Percentiles rank a stretch among this genome's conserved stretches.
Evolutionary conservation across 2,797 vertebrate genomes (phyloP).

Genomic region (Amphiprion clarkii): DNA sequence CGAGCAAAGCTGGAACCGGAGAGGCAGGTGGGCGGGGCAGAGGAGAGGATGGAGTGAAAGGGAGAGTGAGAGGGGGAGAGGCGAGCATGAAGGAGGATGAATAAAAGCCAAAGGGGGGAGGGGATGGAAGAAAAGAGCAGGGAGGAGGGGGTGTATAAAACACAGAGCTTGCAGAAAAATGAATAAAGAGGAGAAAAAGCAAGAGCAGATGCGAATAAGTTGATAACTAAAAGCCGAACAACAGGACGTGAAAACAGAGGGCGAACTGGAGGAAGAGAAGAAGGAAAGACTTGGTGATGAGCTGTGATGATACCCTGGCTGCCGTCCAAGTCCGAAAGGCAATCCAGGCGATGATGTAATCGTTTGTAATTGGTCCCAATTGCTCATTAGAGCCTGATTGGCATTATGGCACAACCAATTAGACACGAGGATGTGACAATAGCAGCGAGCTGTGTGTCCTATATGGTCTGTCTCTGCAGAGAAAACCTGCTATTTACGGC

Average conservation of each 20-base stretch:
- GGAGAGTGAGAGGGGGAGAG: slow-evolving; percentile 63
- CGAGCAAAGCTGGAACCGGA: slow-evolving; percentile 62
- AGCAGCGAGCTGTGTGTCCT: background rate
- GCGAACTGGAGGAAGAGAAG: background rate
- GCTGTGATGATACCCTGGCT: slow-evolving; percentile 45
- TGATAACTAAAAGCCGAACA: background rate
- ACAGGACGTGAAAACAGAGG: background rate
- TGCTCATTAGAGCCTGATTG: slow-evolving; percentile 70
- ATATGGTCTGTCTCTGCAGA: background rate
- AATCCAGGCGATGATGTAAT: slow-evolving; percentile 77
- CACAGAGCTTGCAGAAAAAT: slow-evolving; percentile 33
- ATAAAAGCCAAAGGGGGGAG: slow-evolving; percentile 55
- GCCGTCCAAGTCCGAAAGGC: slow-evolving; percentile 55
- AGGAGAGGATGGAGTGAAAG: slow-evolving; percentile 64
- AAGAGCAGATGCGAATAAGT: background rate
- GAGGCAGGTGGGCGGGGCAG: slow-evolving; percentile 69
- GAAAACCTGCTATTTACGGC: slow-evolving; percentile 14
- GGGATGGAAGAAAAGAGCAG: background rate
- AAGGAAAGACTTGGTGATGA: slow-evolving; percentile 23
- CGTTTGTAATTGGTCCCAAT: slow-evolving; percentile 73
- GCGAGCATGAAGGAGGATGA: slow-evolving; percentile 48
- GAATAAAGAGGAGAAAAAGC: background rate
- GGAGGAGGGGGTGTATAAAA: slow-evolving; percentile 17
- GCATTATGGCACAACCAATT: slow-evolving; percentile 67
- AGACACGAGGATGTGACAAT: slow-evolving; percentile 48